Conservation (phyloP, 2,888 invertebrate genomes). For the Hipparchia sbordonii region DNA sequence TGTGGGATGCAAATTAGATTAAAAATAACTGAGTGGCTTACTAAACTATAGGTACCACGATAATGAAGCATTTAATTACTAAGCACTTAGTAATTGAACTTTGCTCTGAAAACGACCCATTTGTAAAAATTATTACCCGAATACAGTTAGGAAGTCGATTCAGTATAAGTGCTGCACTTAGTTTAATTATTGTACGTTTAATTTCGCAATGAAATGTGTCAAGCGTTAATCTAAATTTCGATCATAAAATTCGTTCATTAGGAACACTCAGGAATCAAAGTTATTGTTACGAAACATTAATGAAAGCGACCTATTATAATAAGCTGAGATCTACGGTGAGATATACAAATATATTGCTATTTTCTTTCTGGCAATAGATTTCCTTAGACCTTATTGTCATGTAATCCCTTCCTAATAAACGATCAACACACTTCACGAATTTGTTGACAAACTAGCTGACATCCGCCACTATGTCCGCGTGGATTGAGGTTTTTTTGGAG, state of each 20-base stretch:
- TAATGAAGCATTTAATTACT: background rate
- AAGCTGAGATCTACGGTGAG: background rate
- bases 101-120: background rate
- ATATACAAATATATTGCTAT: background rate
- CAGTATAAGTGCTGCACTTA: background rate
- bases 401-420: background rate
- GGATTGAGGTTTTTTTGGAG: too few species aligned
- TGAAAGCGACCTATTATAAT: background rate
- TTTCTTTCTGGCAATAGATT: background rate
- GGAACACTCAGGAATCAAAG: background rate
- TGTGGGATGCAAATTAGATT: too few species aligned
- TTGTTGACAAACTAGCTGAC: too few species aligned
- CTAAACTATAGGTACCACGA: background rate
- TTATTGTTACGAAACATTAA: background rate
- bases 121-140: background rate
- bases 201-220: background rate
- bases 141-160: background rate
- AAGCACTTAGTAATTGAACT: background rate
- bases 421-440: too few species aligned
- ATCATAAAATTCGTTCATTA: background rate
- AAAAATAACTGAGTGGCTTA: background rate
- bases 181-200: constrained; percentile 4
- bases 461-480: too few species aligned
- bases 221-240: background rate
- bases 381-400: background rate